Evolutionary conservation across 2,113 vertebrate species (phyloP), one percentile per base, ranked within the genome.

Genomic region (Mesoclemmys tuberculata): DNA sequence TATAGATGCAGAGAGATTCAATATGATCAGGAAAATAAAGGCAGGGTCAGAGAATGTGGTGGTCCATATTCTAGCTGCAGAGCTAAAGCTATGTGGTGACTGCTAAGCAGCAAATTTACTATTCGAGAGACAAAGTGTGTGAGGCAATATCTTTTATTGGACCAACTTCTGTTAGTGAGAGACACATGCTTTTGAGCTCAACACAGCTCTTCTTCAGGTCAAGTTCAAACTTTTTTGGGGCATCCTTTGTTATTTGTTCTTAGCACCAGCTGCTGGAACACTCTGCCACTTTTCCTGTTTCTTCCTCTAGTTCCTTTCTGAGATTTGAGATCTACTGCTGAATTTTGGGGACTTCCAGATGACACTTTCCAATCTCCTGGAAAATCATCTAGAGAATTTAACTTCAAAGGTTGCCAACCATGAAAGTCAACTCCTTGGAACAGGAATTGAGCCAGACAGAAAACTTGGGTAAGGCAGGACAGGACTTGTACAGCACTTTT

Each of bases 1-100:
- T 96, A 93, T 88, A 93, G 95, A 84, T 89, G 71, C 78, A 97
- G 74, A 94, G 84, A 55, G 74, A 94, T 97, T 96, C 92, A 96
- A 90, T 97, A 75, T 18, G 3, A 31, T 44, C 6, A 79, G 71
- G 55, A 88, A 94, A 80, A 94, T 94, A 96, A 78, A 91, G 71
- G 92, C 89, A 84, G 46, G 82, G 74, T 1, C 87, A 64, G 77
- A 94, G 52, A 54, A 95, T 88, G 56, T 88, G 64, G 82, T 56
- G 44, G 38, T 90, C 96, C 93, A 77, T 90, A 12, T 82, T 92
- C 82, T 82, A 93, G 56, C 77, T 90, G 11, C 8, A 71, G 68
- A 8, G 55, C 55, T 90, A 93, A 91, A 90, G 91, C 89, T 90
- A 81, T 35, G 61, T 52, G 52, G 93, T 95, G 89, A 95, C 83